Percentiles rank a stretch among this genome's conserved stretches.
Evolutionary conservation across 2,797 vertebrate species (phyloP).

Genomic region (Sebastes elongatus): DNA sequence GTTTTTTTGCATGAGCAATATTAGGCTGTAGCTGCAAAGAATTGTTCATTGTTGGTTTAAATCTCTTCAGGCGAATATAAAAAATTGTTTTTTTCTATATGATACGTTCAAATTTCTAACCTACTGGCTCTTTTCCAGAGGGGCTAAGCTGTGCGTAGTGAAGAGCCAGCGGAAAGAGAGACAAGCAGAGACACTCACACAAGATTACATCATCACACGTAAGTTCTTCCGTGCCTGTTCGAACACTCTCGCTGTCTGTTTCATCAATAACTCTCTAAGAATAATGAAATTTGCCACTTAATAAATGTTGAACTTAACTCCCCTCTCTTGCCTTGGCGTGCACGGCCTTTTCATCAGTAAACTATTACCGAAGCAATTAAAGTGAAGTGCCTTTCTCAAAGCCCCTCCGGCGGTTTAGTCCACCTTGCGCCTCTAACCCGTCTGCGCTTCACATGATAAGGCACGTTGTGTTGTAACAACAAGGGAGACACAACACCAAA

Average conservation of each 20-base stretch:
- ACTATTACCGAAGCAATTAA: conserved; percentile 29
- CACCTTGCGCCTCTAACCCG: conserved; percentile 10
- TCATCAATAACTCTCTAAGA: background rate
- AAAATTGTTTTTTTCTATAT: background rate
- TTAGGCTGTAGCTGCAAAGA: background rate
- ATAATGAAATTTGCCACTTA: background rate
- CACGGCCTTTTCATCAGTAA: conserved; percentile 4
- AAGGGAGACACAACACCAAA: background rate
- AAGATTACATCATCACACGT: conserved; percentile 99
- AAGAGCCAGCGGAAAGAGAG: conserved; percentile 93
- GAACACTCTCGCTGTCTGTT: background rate
- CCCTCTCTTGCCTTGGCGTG: background rate
- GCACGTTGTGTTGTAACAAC: background rate
- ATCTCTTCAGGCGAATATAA: background rate
- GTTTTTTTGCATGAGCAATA: background rate
- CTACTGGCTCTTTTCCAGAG: conserved; percentile 77
- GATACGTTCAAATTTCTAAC: background rate
- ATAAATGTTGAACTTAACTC: background rate
- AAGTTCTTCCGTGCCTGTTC: conserved; percentile 69
- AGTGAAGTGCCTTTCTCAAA: conserved; percentile 30
- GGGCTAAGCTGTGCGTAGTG: conserved; percentile 96
- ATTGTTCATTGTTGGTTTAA: background rate
- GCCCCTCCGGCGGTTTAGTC: conserved; percentile 5
- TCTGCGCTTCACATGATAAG: conserved; percentile 14
- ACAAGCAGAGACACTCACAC: conserved; percentile 93